Percentiles rank a stretch among this genome's conserved stretches.
phyloP scores from a whole-genome alignment of 1,140 invertebrate species.

The Cydia strobilella region DNA sequence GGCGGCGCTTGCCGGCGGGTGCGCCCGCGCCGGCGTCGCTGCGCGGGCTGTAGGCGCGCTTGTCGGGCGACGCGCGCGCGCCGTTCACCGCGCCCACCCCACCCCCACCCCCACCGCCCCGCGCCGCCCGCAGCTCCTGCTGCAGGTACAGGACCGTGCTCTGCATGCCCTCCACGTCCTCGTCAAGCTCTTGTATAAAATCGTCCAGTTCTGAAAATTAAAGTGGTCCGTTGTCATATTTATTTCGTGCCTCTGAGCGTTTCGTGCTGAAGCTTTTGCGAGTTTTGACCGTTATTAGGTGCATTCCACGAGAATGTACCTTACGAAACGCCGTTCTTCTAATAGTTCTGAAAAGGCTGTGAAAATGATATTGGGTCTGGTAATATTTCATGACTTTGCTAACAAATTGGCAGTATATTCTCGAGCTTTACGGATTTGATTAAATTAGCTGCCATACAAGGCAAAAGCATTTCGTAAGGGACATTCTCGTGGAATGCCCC shows the following conservation, averaged over 20 bases:
- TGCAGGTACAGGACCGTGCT: constrained; percentile 97
- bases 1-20: constrained; percentile 80
- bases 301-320: too few relatives aligned
- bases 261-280: too few relatives aligned
- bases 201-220: constrained; percentile 92
- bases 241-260: neutral
- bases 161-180: constrained; percentile 99
- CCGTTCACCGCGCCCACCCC: constrained; percentile 65
- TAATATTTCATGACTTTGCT: too few relatives aligned
- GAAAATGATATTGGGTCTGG: too few relatives aligned
- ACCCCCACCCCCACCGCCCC: constrained; percentile 63
- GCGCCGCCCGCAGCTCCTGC: constrained; percentile 90
- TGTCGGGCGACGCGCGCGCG: constrained; percentile 37
- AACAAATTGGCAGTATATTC: too few relatives aligned
- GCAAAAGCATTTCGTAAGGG: too few relatives aligned
- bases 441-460: too few relatives aligned
- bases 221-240: constrained; percentile 34
- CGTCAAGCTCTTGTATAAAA: constrained; percentile 96
- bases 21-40: constrained; percentile 70
- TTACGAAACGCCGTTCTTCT: too few relatives aligned
- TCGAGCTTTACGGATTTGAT: too few relatives aligned
- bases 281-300: too few relatives aligned
- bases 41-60: constrained; percentile 44
- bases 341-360: too few relatives aligned
- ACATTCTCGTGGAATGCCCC: too few relatives aligned